These are phyloP conservation scores for Lucilia cuprina DNA, from an alignment of 1,140 invertebrate species.

Conservation along the genomic window DNA sequence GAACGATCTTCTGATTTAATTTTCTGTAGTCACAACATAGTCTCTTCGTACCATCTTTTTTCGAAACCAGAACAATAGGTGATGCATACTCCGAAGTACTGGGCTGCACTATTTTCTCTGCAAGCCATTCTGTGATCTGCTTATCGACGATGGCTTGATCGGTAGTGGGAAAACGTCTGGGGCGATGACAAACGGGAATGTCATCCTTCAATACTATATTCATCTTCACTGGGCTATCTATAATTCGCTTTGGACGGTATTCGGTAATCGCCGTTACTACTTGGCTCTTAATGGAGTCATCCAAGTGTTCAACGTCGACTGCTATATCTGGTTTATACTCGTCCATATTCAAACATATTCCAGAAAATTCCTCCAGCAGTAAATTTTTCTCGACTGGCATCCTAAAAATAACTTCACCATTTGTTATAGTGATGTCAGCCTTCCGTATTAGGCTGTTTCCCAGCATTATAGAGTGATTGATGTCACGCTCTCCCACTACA, in stretches of 20 bases:
- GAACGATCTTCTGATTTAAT: slow-evolving; percentile 31
- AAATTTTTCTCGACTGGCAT: background rate
- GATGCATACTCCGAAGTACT: slow-evolving; percentile 42
- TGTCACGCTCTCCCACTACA: too few species aligned
- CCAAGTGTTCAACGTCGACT: background rate
- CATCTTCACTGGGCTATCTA: too few species aligned
- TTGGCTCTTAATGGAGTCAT: background rate
- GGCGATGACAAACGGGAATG: too few species aligned
- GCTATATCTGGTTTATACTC: background rate
- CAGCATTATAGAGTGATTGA: too few species aligned
- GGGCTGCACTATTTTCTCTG: slow-evolving; percentile 48
- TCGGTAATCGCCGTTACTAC: background rate
- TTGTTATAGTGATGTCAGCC: too few species aligned
- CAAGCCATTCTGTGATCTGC: slow-evolving; percentile 52
- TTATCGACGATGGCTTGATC: slow-evolving; percentile 49
- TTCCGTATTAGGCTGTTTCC: too few species aligned
- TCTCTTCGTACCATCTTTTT: background rate
- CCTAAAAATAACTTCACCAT: too few species aligned
- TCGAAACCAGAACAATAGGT: background rate
- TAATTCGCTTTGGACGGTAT: background rate
- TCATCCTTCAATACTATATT: too few species aligned
- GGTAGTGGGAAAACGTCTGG: too few species aligned
- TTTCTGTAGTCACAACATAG: background rate
- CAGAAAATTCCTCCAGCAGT: background rate
- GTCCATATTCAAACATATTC: background rate